These are phyloP conservation scores for Acanthurus lineatus DNA, from an alignment of 2,797 vertebrate genomes.

Conservation along the genomic window DNA sequence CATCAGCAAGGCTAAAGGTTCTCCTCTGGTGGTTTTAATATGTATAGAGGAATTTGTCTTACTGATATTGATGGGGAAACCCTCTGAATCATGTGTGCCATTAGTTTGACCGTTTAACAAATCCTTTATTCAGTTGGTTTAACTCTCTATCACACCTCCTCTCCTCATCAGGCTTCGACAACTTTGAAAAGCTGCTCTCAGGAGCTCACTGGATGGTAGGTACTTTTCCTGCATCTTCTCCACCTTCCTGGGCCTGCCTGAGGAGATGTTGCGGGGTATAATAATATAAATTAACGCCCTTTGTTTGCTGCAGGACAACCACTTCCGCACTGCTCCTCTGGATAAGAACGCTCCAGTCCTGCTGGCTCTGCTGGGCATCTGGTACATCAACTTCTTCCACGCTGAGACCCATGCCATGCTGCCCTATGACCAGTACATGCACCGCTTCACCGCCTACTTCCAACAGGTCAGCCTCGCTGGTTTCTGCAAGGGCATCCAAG, in stretches of 20 bases:
- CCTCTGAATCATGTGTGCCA: not conserved
- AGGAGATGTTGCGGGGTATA: not conserved
- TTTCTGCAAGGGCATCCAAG: not conserved
- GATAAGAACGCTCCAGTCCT: conserved; percentile 92
- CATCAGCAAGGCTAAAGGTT: not conserved
- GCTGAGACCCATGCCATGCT: conserved; percentile 95
- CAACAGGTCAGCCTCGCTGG: conserved; percentile 89
- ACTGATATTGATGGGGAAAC: not conserved
- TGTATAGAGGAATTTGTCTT: not conserved
- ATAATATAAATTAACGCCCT: conserved; percentile 1
- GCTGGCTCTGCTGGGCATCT: conserved; percentile 93
- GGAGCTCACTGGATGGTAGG: conserved; percentile 98
- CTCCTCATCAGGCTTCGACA: conserved; percentile 91
- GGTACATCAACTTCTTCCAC: conserved; percentile 97
- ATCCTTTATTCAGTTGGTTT: not conserved
- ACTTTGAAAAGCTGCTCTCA: conserved; percentile 93
- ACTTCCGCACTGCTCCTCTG: conserved; percentile 91
- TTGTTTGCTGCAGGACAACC: conserved; percentile 88
- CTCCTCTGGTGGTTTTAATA: not conserved
- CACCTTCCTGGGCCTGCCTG: not conserved
- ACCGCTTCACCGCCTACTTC: conserved; percentile 98
- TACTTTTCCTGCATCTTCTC: conserved; percentile 3
- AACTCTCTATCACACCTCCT: conserved; percentile 16
- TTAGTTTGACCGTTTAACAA: not conserved
- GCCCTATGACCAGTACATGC: conserved; percentile 98